Conservation (phyloP, 2,113 vertebrate genomes). For the Protobothrops mucrosquamatus region DNA sequence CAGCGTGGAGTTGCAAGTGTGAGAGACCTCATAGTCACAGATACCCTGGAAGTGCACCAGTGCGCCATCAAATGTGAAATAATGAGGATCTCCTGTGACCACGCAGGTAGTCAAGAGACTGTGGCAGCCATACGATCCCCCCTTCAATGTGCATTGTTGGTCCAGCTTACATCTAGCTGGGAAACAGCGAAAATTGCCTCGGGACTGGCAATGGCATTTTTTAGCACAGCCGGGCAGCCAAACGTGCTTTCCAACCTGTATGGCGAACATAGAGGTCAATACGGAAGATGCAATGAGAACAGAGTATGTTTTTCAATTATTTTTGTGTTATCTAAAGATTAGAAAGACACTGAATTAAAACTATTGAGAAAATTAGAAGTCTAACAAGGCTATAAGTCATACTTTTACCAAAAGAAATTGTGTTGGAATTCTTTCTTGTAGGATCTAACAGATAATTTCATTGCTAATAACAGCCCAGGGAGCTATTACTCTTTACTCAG, state of each 20-base stretch:
- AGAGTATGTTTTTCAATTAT: not conserved
- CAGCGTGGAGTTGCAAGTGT: constrained; percentile 37
- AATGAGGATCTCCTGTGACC: constrained; percentile 73
- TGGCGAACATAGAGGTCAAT: not conserved
- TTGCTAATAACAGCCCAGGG: not conserved
- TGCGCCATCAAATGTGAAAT: constrained; percentile 74
- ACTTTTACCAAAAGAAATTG: not conserved
- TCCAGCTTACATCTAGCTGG: constrained; percentile 32
- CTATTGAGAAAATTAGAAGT: not conserved
- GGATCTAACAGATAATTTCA: not conserved
- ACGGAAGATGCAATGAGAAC: not conserved
- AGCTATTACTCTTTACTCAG: not conserved
- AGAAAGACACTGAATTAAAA: not conserved
- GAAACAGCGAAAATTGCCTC: constrained; percentile 53
- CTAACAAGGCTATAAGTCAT: not conserved
- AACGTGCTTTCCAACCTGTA: constrained; percentile 57
- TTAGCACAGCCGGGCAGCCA: constrained; percentile 57
- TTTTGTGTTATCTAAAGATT: not conserved
- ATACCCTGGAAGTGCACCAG: constrained; percentile 73
- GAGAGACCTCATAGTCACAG: constrained; percentile 71
- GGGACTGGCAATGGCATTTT: constrained; percentile 58
- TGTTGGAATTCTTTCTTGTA: not conserved
- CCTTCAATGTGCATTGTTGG: constrained; percentile 58
- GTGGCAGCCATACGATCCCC: constrained; percentile 53
- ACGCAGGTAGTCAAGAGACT: constrained; percentile 61